Evolutionary conservation across 2,113 vertebrate genomes (phyloP), one percentile per base, ranked within the genome.

Genomic region (Camarhynchus parvulus): DNA sequence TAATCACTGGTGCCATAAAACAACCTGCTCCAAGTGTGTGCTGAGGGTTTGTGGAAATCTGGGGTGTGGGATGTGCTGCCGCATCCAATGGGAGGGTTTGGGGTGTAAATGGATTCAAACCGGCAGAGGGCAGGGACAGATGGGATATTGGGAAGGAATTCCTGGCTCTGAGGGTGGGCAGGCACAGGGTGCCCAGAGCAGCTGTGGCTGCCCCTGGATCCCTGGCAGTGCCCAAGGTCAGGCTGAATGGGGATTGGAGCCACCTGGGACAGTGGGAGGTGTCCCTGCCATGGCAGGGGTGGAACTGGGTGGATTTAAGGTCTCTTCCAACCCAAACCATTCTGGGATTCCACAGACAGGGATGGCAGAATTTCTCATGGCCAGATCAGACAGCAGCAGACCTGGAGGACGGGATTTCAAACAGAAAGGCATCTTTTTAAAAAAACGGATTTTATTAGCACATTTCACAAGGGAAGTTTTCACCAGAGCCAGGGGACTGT

Each of bases 121-220:
- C 61, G 46, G 23, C 46, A n/a, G 23, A 82, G 62, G 20, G 0
- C 13, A 67, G 33, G 28, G 23, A 0, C 8, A 0, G 24, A 28
- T 39, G 19, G 39, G n/a, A 82, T 53, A 8, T n/a, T 61, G 69
- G 78, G 16, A 58, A 44, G 22, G 13, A 66, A 82, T 74, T 67
- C 5, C 0, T 37, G 14, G 1, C 37, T 58, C 2, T 0, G 52
- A 74, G 61, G 28, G 13, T 23, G 59, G 11, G 0, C 1, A 44
- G 25, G 14, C 31, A 7, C 25, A 49, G 41, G 11, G 2, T 70
- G 5, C 8, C 7, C 64, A 80, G 35, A 72, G 49, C 2, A 49
- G 53, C 83, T 86, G 83, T 22, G 53, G 63, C 44, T 37, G 73
- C 12, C 11, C 37, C 44, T 72, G 50, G 35, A 63, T 79, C 42